phyloP scores from a whole-genome alignment of 2,113 vertebrate genomes.

The Rhadina sibilatrix region DNA sequence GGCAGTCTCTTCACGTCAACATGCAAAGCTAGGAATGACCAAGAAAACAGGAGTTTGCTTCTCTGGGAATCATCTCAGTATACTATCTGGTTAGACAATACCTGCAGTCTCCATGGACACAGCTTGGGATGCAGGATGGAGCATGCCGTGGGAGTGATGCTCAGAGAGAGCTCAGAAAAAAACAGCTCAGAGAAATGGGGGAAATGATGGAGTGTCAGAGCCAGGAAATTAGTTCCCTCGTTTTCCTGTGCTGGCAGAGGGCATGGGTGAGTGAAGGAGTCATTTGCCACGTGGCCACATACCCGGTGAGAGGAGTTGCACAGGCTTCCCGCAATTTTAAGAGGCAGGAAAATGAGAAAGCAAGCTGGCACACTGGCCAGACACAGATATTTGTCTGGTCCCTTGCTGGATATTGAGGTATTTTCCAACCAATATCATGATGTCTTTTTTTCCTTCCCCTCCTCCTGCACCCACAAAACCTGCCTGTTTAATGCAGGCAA shows the following conservation, averaged over 20 bases:
- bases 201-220: neutral
- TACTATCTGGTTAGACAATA: neutral
- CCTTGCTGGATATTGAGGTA: accelerated
- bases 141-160: accelerated
- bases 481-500: neutral
- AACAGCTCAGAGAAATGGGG: neutral
- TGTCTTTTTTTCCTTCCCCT: accelerated
- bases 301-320: neutral
- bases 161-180: neutral
- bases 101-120: neutral
- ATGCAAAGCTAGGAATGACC: neutral
- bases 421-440: neutral
- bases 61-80: neutral
- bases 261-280: neutral
- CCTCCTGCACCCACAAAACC: neutral
- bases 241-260: neutral
- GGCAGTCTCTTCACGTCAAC: neutral
- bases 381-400: neutral
- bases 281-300: accelerated
- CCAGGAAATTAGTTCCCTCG: neutral
- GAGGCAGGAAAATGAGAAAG: neutral
- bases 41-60: neutral
- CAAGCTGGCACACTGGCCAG: neutral
- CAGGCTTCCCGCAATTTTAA: neutral
- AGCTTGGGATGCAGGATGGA: neutral